Conservation (phyloP, 2,113 vertebrate genomes). For the Myotis davidii region DNA sequence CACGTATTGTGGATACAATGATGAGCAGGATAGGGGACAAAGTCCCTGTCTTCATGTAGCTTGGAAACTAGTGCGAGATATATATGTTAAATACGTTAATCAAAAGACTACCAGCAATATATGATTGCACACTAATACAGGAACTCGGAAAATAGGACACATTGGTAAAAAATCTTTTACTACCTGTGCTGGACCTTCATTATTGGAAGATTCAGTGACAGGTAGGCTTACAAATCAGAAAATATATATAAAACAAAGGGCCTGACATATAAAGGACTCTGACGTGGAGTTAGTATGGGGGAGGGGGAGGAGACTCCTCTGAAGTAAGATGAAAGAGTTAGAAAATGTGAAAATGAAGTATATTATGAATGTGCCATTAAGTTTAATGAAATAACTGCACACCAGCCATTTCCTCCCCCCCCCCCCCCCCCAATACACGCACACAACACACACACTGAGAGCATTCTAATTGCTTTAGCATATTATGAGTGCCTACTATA, state of each 20-base stretch:
- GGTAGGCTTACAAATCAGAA: background rate
- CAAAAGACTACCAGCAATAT: background rate
- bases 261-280: background rate
- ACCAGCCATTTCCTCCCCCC: too few species aligned
- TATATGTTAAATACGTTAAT: background rate
- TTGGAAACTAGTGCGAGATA: background rate
- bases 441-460: background rate
- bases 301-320: background rate
- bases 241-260: background rate
- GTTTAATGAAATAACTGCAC: background rate
- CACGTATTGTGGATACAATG: background rate
- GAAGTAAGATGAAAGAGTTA: background rate
- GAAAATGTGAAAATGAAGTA: slow-evolving; percentile 45
- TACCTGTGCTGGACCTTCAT: background rate
- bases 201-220: slow-evolving; percentile 13
- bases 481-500: background rate
- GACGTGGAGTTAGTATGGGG: background rate
- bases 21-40: background rate
- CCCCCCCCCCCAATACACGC: background rate
- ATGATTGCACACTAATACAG: background rate
- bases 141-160: background rate
- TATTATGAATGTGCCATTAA: slow-evolving; percentile 20
- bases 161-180: slow-evolving; percentile 8
- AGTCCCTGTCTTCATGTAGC: background rate
- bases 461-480: background rate